These are phyloP conservation scores for Phyllotis vaccarum DNA, from an alignment of 2,797 vertebrate species.

Conservation along the genomic window DNA sequence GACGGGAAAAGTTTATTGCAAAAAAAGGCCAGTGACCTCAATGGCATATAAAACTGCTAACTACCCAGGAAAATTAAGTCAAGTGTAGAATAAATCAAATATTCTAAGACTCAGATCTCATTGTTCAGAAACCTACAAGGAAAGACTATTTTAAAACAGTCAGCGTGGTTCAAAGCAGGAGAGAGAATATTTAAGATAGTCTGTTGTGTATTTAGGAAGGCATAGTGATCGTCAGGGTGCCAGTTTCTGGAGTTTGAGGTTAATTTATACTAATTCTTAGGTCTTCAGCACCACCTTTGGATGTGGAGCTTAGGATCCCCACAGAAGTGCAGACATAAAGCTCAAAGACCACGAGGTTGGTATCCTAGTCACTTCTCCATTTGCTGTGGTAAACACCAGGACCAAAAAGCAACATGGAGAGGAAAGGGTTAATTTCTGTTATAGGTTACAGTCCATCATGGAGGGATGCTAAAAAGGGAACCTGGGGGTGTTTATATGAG, in stretches of 20 bases:
- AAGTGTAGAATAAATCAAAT: constrained; percentile 33
- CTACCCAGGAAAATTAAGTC: neutral
- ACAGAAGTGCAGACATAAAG: neutral
- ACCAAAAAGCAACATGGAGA: too few species aligned
- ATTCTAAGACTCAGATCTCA: neutral
- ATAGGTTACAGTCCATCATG: too few species aligned
- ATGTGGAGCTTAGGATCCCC: neutral
- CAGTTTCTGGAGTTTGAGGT: neutral
- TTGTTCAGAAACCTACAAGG: neutral
- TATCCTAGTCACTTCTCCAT: neutral
- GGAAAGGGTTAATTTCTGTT: neutral
- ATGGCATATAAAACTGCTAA: constrained; percentile 11
- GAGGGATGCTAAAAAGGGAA: neutral
- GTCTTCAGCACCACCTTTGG: neutral
- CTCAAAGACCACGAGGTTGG: neutral
- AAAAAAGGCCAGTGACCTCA: neutral
- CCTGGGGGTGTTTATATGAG: too few species aligned
- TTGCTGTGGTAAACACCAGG: neutral
- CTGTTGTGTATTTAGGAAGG: neutral
- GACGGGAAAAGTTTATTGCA: neutral
- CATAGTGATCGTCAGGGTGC: neutral
- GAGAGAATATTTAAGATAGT: neutral
- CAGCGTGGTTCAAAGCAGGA: neutral
- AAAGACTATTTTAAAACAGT: neutral
- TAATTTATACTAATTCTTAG: neutral